phyloP scores from a whole-genome alignment of 1,140 invertebrate species.

The Spodoptera frugiperda region DNA sequence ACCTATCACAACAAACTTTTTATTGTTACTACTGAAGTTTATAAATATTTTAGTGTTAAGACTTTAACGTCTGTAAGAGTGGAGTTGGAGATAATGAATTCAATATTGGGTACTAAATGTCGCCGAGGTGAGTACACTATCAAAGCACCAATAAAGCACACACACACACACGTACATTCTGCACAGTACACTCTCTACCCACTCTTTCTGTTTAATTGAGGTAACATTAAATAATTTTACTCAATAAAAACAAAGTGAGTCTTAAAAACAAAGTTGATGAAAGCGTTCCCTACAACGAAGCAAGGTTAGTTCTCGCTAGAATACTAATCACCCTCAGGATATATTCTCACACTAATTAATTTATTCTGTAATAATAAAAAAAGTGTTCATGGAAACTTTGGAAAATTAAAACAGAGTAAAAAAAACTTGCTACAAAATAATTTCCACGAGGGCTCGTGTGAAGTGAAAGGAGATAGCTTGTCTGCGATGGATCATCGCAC shows the following conservation, averaged over 20 bases:
- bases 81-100: too few species aligned
- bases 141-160: too few species aligned
- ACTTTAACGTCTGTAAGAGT: too few species aligned
- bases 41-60: too few species aligned
- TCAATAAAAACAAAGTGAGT: neutral
- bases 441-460: conserved; percentile 12
- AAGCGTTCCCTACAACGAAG: conserved; percentile 1
- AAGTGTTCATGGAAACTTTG: conserved; percentile 28
- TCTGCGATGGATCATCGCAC: conserved; percentile 30
- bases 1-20: too few species aligned
- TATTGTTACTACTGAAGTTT: too few species aligned
- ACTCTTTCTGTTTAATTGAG: too few species aligned
- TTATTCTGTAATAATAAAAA: conserved; percentile 37
- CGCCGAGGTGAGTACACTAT: too few species aligned
- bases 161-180: too few species aligned
- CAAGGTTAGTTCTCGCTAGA: neutral
- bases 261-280: neutral
- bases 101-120: too few species aligned
- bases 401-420: conserved; percentile 10
- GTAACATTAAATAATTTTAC: too few species aligned
- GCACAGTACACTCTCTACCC: too few species aligned
- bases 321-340: conserved; percentile 30
- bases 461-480: conserved; percentile 18
- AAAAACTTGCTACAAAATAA: conserved; percentile 29
- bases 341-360: conserved; percentile 38